Evolutionary conservation across 2,797 vertebrate species (phyloP), one percentile per base, ranked within the genome.

Genomic region (Sebastes alutus): DNA sequence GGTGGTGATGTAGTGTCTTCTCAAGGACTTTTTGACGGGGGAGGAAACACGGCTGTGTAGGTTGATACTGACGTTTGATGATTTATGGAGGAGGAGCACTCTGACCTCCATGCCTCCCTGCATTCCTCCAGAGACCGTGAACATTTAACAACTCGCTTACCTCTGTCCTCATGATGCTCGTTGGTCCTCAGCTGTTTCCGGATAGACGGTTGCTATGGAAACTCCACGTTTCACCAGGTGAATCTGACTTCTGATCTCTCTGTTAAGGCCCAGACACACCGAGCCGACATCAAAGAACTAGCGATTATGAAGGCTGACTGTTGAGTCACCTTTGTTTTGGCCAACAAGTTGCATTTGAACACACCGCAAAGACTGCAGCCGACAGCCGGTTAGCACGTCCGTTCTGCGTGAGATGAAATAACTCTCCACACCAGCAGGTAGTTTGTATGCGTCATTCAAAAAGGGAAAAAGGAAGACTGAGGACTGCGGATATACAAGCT

Each of bases 201-300:
- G 78, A 56, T 76, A 61, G 52, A 59, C 56, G 1, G 80, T 75
- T 83, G 33, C 70, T 66, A 68, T 82, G 74, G 81, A 87, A 78
- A 72, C 70, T 4, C 9, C 20, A 27, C 71, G 27, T 69, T 72
- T 81, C 60, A 77, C 73, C 12, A 25, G 65, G 46, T 86, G 52
- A 83, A 68, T 83, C 69, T 79, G 80, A 79, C 83, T 78, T 58
- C 78, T 75, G 82, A 82, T 88, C 87, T 81, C 72, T 81, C 80
- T 69, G 76, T 91, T 46, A 46, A 46, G 42, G 42, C 42, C 16
- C 16, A 18, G 16, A 18, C 42, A 20, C 42, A 46, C 16, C 16
- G 1, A 46, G 14, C 42, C 0, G 42, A 46, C 42, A 46, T 46
- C 14, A 46, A 46, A 46, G 42, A 46, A 18, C 42, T 46, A 7